Conservation (phyloP, 2,888 invertebrate species). For the Acheta domesticus region DNA sequence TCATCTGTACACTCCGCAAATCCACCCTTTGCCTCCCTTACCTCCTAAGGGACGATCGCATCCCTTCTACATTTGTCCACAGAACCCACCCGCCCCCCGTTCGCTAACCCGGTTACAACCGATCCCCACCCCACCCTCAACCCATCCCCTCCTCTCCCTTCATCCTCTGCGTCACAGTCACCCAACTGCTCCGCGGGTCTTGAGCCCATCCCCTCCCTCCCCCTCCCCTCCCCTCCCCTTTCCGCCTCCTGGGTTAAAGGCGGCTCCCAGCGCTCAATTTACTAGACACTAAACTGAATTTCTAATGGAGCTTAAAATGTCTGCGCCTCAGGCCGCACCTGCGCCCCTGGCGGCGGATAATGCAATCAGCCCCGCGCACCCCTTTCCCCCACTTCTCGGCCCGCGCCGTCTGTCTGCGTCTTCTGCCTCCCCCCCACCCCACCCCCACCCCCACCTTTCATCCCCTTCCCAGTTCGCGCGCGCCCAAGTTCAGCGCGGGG, state of each 20-base stretch:
- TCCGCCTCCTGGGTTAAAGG: slow-evolving; percentile 22
- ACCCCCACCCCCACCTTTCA: background rate
- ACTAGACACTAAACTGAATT: slow-evolving; percentile 30
- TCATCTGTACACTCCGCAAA: too few relatives aligned
- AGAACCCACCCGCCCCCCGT: background rate
- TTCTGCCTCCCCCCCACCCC: background rate
- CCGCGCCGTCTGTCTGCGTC: background rate
- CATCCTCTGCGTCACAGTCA: background rate
- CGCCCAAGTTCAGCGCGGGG: background rate
- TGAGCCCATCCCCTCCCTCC: background rate
- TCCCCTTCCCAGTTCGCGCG: background rate
- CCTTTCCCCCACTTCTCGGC: background rate
- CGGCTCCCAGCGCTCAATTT: slow-evolving; percentile 28
- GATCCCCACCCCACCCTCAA: background rate
- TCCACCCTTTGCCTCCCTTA: background rate
- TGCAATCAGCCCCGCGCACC: background rate
- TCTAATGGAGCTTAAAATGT: slow-evolving; percentile 33
- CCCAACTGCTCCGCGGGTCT: background rate
- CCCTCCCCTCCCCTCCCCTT: background rate
- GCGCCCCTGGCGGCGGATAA: slow-evolving; percentile 18
- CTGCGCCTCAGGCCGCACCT: slow-evolving; percentile 25
- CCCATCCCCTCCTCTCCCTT: background rate
- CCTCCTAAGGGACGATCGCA: background rate
- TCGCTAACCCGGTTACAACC: slow-evolving; percentile 1
- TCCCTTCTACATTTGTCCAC: background rate